These are phyloP conservation scores for Conger conger DNA, from an alignment of 2,113 vertebrate species.

Conservation along the genomic window DNA sequence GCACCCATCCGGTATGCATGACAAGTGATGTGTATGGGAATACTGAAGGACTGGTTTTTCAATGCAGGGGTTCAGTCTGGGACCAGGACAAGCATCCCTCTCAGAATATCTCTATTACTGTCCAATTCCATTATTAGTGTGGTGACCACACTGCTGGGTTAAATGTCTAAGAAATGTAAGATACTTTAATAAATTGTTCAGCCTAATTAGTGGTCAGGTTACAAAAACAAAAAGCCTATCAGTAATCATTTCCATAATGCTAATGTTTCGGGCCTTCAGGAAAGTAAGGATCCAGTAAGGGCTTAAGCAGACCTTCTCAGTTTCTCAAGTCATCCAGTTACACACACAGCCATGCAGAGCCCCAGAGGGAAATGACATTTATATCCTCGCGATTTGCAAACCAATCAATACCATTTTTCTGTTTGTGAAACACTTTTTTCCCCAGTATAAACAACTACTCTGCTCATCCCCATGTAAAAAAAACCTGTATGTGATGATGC, in stretches of 20 bases:
- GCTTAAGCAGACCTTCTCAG: not conserved
- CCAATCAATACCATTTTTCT: not conserved
- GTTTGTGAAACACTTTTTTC: not conserved
- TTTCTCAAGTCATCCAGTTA: conserved; percentile 31
- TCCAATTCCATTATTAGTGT: conserved; percentile 24
- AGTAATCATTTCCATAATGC: not conserved
- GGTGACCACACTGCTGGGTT: not conserved
- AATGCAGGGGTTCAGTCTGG: not conserved
- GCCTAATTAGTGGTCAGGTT: conserved; percentile 19
- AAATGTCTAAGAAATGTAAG: conserved; percentile 8
- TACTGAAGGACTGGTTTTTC: not conserved
- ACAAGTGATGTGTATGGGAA: not conserved
- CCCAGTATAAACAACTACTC: not conserved
- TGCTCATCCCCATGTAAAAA: not conserved
- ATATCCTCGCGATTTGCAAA: conserved; percentile 8
- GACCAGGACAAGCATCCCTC: conserved; percentile 11
- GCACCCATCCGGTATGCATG: not conserved
- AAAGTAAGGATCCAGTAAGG: not conserved
- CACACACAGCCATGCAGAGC: not conserved
- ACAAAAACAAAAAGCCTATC: conserved; percentile 1
- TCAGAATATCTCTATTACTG: conserved; percentile 11
- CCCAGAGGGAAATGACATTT: not conserved
- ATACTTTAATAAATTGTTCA: conserved; percentile 18
- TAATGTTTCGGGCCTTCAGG: conserved; percentile 24
- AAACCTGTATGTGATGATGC: not conserved